These are phyloP conservation scores for Hiodon tergisus DNA, from an alignment of 2,113 vertebrate species.

Conservation along the genomic window DNA sequence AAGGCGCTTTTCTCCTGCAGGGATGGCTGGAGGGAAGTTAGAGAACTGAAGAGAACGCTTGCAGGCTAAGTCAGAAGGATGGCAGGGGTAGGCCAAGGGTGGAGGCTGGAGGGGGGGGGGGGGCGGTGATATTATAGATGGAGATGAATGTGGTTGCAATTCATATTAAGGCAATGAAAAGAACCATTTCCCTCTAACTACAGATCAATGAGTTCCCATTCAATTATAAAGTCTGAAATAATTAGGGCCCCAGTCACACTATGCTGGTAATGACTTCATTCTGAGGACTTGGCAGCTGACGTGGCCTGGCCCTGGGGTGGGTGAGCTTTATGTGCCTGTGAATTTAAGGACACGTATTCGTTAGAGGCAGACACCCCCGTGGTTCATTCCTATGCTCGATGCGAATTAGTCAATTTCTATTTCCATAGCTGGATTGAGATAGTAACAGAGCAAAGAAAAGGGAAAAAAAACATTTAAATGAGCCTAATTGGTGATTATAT, in stretches of 20 bases:
- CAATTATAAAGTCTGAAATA: slow-evolving; percentile 97
- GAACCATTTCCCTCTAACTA: slow-evolving; percentile 95
- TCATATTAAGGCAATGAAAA: slow-evolving; percentile 91
- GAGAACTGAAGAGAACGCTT: slow-evolving; percentile 66
- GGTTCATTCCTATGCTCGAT: background rate
- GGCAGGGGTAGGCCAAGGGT: slow-evolving; percentile 74
- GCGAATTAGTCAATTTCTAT: background rate
- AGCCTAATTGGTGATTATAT: background rate
- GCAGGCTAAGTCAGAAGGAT: slow-evolving; percentile 70
- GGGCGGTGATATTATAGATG: slow-evolving; percentile 72
- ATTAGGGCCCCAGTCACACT: slow-evolving; percentile 69
- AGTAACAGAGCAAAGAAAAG: background rate
- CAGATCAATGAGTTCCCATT: slow-evolving; percentile 98
- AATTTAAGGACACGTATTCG: slow-evolving; percentile 5
- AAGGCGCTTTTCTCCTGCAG: background rate
- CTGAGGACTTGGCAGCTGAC: slow-evolving; percentile 53
- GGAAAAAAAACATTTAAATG: background rate
- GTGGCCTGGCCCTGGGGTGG: slow-evolving; percentile 36
- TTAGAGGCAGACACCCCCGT: background rate
- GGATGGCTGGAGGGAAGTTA: background rate
- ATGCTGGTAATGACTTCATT: slow-evolving; percentile 61
- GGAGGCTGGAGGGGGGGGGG: slow-evolving; percentile 52
- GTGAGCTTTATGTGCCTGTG: slow-evolving; percentile 42
- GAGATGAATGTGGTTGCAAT: slow-evolving; percentile 88
- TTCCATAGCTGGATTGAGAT: background rate